Conservation (phyloP, 2,113 vertebrate species). For the Delphinus delphis region DNA sequence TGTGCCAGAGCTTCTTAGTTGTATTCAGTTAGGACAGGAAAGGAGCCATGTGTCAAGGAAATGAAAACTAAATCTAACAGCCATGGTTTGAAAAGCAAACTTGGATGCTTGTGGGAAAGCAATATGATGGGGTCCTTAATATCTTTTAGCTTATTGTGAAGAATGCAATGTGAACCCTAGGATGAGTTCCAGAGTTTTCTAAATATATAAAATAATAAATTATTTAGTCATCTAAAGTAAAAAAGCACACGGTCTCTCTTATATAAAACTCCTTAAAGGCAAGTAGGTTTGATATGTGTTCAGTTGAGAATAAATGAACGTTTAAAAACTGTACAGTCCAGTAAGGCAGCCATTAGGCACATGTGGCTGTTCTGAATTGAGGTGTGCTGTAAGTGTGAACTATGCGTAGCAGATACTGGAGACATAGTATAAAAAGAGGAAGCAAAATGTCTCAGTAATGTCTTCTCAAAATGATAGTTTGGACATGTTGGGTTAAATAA, state of each 20-base stretch:
- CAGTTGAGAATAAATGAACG: conserved; percentile 24
- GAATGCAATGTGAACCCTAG: conserved; percentile 29
- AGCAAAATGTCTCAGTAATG: not conserved
- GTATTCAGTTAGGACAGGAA: conserved; percentile 11
- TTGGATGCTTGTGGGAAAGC: conserved; percentile 39
- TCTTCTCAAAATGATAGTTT: not conserved
- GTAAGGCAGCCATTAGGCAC: not conserved
- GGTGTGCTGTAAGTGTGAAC: too few species aligned
- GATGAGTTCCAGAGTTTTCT: not conserved
- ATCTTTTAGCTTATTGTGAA: conserved; percentile 16
- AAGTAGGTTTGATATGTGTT: conserved; percentile 34
- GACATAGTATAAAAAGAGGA: not conserved
- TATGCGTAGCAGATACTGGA: not conserved
- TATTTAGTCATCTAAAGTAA: not conserved
- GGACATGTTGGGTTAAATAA: conserved; percentile 2
- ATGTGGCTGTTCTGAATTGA: not conserved
- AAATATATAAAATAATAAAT: not conserved
- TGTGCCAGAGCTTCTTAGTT: not conserved
- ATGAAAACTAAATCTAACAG: conserved; percentile 51
- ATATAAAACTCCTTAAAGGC: not conserved
- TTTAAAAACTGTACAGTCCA: not conserved
- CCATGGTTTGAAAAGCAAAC: conserved; percentile 56
- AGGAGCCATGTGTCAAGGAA: conserved; percentile 58
- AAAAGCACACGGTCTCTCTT: not conserved
- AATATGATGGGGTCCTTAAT: not conserved